Evolutionary conservation across 2,797 vertebrate genomes (phyloP).

Genomic region (Anguilla obscura): DNA sequence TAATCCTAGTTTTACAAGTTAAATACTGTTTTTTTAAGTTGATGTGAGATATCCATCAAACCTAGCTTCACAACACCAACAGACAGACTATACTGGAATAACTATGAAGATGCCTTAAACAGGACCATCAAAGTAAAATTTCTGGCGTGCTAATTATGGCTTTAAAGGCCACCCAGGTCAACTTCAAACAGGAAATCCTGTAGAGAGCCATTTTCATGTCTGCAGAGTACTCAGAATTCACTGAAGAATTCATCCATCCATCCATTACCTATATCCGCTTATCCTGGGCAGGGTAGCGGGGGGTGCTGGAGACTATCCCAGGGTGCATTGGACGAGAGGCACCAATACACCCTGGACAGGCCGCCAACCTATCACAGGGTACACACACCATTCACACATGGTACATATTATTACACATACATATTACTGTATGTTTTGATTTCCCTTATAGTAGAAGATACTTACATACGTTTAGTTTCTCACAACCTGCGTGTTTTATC

Average conservation of each 20-base stretch:
- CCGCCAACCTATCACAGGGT: no score
- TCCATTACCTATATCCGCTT: no score
- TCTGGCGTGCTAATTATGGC: conserved; percentile 50
- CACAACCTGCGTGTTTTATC: background rate
- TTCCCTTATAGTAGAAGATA: background rate
- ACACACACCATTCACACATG: no score
- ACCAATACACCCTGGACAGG: no score
- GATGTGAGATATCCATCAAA: background rate
- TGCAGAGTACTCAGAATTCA: background rate
- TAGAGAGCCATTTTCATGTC: conserved; percentile 49
- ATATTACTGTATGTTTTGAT: background rate
- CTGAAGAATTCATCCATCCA: no score
- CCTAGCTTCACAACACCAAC: background rate
- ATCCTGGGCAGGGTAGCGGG: no score
- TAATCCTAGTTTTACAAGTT: background rate
- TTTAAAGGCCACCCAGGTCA: conserved; percentile 50
- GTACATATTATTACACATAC: background rate
- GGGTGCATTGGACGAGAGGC: no score
- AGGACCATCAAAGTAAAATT: conserved; percentile 24
- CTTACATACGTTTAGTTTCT: background rate
- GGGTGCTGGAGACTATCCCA: no score
- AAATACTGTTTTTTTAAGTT: background rate
- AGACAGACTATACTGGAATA: background rate
- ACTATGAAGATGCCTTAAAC: conserved; percentile 18
- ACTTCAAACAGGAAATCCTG: conserved; percentile 42